phyloP scores from a whole-genome alignment of 2,888 invertebrate species.

The Heteromyza rotundicornis region DNA sequence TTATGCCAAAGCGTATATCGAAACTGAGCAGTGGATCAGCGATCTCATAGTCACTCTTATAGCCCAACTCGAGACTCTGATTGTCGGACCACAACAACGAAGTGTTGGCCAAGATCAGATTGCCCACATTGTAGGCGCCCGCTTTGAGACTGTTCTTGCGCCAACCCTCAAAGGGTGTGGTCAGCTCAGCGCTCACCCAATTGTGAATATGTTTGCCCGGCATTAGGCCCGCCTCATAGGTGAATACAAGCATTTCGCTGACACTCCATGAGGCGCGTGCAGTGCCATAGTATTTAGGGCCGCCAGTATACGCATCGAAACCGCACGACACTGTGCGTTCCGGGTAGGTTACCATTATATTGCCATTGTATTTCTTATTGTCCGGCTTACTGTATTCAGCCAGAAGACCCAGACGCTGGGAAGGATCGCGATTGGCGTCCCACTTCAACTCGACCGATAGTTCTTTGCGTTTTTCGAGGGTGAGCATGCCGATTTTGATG shows the following conservation, averaged over 20 bases:
- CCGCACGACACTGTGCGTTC: slow-evolving; percentile 75
- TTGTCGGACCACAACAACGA: slow-evolving; percentile 69
- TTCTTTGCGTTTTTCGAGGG: slow-evolving; percentile 69
- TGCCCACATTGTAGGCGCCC: slow-evolving; percentile 64
- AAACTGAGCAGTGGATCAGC: slow-evolving; percentile 61
- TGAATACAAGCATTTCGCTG: slow-evolving; percentile 66
- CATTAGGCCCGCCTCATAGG: slow-evolving; percentile 52
- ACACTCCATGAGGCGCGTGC: slow-evolving; percentile 75
- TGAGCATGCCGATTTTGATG: slow-evolving; percentile 70
- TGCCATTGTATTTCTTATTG: slow-evolving; percentile 69
- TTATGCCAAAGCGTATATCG: slow-evolving; percentile 65
- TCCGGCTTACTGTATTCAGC: slow-evolving; percentile 70
- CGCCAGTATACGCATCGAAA: slow-evolving; percentile 65
- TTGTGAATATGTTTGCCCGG: slow-evolving; percentile 51
- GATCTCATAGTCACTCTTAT: slow-evolving; percentile 65
- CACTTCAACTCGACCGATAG: slow-evolving; percentile 78
- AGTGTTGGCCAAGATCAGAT: slow-evolving; percentile 65
- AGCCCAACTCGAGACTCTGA: slow-evolving; percentile 66
- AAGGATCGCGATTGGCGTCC: slow-evolving; percentile 86
- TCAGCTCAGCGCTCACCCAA: slow-evolving; percentile 63
- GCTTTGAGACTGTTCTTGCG: slow-evolving; percentile 64
- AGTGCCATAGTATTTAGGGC: slow-evolving; percentile 60
- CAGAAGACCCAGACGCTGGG: slow-evolving; percentile 65
- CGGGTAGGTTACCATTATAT: slow-evolving; percentile 75
- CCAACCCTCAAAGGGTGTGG: slow-evolving; percentile 69